A percentile compares a stretch with the other conserved stretches of the same genome.
Evolutionary conservation across 2,888 invertebrate genomes (phyloP).

Genomic region (Biston stratarius): DNA sequence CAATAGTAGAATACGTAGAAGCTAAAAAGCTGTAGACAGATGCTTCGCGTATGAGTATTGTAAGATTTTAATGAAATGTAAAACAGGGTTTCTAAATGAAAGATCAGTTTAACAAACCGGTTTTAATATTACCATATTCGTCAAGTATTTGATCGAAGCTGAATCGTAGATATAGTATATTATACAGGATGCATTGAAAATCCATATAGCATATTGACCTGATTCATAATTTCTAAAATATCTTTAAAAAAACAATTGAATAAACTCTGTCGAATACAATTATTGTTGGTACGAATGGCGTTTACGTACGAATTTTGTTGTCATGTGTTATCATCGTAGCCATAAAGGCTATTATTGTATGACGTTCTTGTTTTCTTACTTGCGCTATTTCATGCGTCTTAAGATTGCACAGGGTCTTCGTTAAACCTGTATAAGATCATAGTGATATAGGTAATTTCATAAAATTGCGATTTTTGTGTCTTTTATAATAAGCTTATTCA

Average conservation of each 20-base stretch:
- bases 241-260: too few relatives aligned
- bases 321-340: neutral
- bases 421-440: neutral
- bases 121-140: neutral
- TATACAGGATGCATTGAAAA: conserved; percentile 2
- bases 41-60: conserved; percentile 67
- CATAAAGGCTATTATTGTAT: neutral
- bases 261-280: too few relatives aligned
- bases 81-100: conserved; percentile 69
- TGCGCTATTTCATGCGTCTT: neutral
- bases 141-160: neutral
- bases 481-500: neutral
- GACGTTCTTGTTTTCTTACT: neutral
- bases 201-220: too few relatives aligned
- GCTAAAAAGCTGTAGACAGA: conserved; percentile 77
- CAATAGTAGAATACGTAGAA: conserved; percentile 83
- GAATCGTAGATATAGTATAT: conserved; percentile 4
- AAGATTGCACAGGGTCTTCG: neutral
- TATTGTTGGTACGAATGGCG: too few relatives aligned
- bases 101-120: conserved; percentile 6
- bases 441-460: neutral
- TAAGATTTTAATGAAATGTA: conserved; percentile 40
- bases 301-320: too few relatives aligned
- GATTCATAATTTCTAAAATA: too few relatives aligned
- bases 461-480: neutral